Evolutionary conservation across 2,888 invertebrate species (phyloP), one percentile per base, ranked within the genome.

Genomic region (Lasioglossum lativentre): DNA sequence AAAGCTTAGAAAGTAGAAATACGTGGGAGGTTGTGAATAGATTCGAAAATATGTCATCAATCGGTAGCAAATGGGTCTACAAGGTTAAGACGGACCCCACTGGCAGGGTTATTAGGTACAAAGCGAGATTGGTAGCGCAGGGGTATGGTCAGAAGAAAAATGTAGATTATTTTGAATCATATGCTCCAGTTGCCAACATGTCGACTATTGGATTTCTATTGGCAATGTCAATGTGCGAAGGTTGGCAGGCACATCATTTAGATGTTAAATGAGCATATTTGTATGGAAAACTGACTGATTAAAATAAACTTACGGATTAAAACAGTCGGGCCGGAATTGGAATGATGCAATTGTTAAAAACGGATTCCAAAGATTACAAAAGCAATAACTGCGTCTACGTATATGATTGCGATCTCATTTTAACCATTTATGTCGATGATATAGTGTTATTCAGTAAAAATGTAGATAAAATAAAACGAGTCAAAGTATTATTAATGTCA

Each of bases 41-140:
- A 70, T 0, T 34, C 4, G 79, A 78, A 38, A 19, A 40, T 6
- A 74, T 70, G 42, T 52, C 73, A 47, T 85, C 74, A 68, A 73
- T 85, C 3, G 86, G 74, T 27, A 83, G 80, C 16, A 83, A 70
- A 70, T 86, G 71, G 83, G 47, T 80, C 0, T 83, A 80, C 6
- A 86, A 83, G 38, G 78, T 78, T 2, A 85, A 85, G n/a, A 82
- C 79, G n/a, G 79, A 85, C 56, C 12, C 82, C 0, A 68, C 52
- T 4, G 79, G 83, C 0, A 83, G 80, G 8, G 71, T 86, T 40
- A 12, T 56, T 16, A 77, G 52, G 42, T 80, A 80, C 16, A 86
- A 75, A 27, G 82, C 82, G 14, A 73, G 79, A n/a, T 2, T 82
- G 19, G 79, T 82, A 14, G 85, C 79, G 1, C 75, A 80, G 12